Percentiles rank a stretch among this genome's conserved stretches.
Evolutionary conservation across 30 jellyfish, hydroid and myxozoan species (phyloP).

Genomic region (Aurelia sp.): DNA sequence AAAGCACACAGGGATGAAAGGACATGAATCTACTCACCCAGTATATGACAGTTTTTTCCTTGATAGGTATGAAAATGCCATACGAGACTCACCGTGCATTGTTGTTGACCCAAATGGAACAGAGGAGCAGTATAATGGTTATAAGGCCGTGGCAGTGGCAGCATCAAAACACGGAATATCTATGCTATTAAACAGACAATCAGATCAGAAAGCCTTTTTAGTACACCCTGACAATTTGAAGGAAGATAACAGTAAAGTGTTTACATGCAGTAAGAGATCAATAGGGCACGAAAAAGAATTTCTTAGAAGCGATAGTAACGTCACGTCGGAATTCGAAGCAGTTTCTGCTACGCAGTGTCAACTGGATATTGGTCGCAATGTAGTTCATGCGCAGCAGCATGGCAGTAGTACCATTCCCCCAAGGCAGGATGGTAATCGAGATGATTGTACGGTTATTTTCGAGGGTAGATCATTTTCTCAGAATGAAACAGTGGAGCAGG

Average conservation of each 20-base stretch:
- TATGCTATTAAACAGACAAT: slow-evolving; percentile 56
- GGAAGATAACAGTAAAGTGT: slow-evolving; percentile 78
- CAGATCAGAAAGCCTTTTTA: slow-evolving; percentile 78
- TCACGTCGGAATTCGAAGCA: slow-evolving; percentile 83
- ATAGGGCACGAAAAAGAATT: slow-evolving; percentile 23
- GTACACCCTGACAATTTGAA: slow-evolving; percentile 69
- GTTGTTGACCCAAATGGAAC: slow-evolving; percentile 55
- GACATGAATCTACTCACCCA: too few species aligned
- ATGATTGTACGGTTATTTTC: neutral
- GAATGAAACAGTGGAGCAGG: neutral
- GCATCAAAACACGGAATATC: slow-evolving; percentile 84
- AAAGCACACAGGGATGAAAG: too few species aligned
- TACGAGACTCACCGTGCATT: slow-evolving; percentile 23
- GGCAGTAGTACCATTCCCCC: too few species aligned
- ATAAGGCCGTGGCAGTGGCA: slow-evolving; percentile 70
- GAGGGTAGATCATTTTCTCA: neutral
- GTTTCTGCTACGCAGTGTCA: slow-evolving; percentile 65
- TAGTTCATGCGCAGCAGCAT: neutral
- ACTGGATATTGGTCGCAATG: slow-evolving; percentile 6
- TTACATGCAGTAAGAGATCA: slow-evolving; percentile 69
- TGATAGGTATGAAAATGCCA: slow-evolving; percentile 13
- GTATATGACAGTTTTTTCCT: neutral
- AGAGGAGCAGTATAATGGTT: slow-evolving; percentile 35
- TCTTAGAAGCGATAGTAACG: slow-evolving; percentile 52
- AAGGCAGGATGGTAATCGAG: neutral